Base-by-base conservation (phyloP, 2,113 vertebrate species). In the Axis porcinus region DNA sequence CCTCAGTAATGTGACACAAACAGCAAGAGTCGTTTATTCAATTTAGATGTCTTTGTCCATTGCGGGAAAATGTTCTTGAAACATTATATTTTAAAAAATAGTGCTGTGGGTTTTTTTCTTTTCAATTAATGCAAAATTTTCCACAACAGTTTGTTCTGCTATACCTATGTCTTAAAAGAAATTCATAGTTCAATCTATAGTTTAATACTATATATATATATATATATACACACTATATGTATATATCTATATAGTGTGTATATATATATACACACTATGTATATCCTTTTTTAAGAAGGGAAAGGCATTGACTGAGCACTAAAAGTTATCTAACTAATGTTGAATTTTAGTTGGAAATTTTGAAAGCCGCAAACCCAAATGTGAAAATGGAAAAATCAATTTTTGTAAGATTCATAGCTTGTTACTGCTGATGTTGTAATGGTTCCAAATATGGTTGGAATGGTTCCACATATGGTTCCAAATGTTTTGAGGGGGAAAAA, bases 161-260 rank as follows among this genome's bases (percentile, higher is more conserved):
- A 13, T 50, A 30, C 10, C 9, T 82, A 27, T 6, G 17, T 86
- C 60, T 70, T 92, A 5, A 97, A 97, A 58, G 14, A 33, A 1
- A 57, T 97, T 86, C 79, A 64, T 54, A 62, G 50, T 47, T n/a
- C 14, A 43, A 36, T 97, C 96, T 96, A 87, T 89, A 94, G 6
- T n/a, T 82, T 52, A 82, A 52, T n/a, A 52, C 6, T 28, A 6
- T 45, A 0, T 76, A 1, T 43, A 0, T 36, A 1, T 76, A 0
- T 70, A 3, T 40, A 40, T 40, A 40, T 40, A 40, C 40, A 40
- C 40, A 40, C 40, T 40, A 40, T 40, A 40, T 40, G 40, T 40
- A 40, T 40, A 40, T 40, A 40, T 40, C 3, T 40, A 40, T 40
- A 40, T 40, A 40, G 4, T 40, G 40, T 40, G 4, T 40, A 4